Percentiles rank a stretch among this genome's conserved stretches.
phyloP scores from a whole-genome alignment of 1,140 invertebrate genomes.

The Drosophila arizonae region DNA sequence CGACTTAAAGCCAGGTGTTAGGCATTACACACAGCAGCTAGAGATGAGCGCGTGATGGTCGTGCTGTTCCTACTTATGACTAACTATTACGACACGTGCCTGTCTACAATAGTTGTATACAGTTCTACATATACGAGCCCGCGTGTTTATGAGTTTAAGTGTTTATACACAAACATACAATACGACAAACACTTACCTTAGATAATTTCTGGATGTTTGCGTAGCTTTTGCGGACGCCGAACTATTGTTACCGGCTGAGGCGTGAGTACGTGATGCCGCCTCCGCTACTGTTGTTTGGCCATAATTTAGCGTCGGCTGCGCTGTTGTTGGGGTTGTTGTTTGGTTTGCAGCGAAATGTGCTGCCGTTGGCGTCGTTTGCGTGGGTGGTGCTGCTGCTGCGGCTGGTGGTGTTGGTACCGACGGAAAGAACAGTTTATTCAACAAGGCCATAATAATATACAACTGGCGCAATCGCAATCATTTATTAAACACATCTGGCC shows the following conservation, averaged over 20 bases:
- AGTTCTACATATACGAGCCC: not conserved
- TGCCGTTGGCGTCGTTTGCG: slow-evolving; percentile 44
- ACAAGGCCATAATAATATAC: slow-evolving; percentile 81
- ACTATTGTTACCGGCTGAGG: slow-evolving; percentile 65
- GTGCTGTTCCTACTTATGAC: not conserved
- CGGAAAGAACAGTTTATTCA: slow-evolving; percentile 82
- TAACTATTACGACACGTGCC: slow-evolving; percentile 32
- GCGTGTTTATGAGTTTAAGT: slow-evolving; percentile 9
- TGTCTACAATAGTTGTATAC: slow-evolving; percentile 16
- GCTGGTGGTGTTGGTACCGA: slow-evolving; percentile 62
- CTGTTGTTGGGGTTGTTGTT: slow-evolving; percentile 29
- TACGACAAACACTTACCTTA: slow-evolving; percentile 74
- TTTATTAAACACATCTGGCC: slow-evolving; percentile 79
- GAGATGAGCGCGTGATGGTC: slow-evolving; percentile 26
- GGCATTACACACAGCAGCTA: slow-evolving; percentile 7
- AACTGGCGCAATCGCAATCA: slow-evolving; percentile 71
- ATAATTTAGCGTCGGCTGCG: slow-evolving; percentile 47
- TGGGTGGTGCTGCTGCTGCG: slow-evolving; percentile 48
- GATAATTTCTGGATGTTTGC: slow-evolving; percentile 82
- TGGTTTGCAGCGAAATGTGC: slow-evolving; percentile 29
- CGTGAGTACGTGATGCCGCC: slow-evolving; percentile 70
- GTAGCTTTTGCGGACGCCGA: slow-evolving; percentile 75
- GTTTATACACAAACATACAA: slow-evolving; percentile 15
- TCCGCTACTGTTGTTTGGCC: slow-evolving; percentile 61
- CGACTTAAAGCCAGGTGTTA: slow-evolving; percentile 43